phyloP scores from a whole-genome alignment of 2,797 vertebrate genomes.

The Tympanoctomys barrerae region DNA sequence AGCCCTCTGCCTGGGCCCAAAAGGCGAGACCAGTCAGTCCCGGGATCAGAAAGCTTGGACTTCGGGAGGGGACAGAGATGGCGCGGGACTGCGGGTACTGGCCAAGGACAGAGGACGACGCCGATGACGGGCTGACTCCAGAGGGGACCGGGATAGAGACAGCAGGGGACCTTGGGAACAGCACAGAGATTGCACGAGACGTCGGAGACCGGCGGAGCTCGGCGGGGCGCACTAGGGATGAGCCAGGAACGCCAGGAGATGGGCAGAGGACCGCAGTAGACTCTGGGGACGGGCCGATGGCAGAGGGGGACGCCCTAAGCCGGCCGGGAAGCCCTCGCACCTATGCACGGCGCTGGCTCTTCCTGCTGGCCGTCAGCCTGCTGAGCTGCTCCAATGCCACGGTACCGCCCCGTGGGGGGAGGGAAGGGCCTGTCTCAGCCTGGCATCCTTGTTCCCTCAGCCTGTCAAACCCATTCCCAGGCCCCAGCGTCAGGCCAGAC shows the following conservation, averaged over 20 bases:
- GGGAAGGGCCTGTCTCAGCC: not conserved
- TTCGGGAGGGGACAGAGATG: no score
- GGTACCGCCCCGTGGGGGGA: conserved; percentile 86
- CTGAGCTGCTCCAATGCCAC: conserved; percentile 94
- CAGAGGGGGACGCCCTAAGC: not conserved
- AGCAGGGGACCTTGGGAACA: not conserved
- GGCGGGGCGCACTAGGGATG: not conserved
- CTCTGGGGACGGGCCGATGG: not conserved
- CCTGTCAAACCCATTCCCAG: not conserved
- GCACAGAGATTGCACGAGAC: not conserved
- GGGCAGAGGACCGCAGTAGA: not conserved
- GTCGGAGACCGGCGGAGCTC: not conserved
- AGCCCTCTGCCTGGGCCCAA: no score
- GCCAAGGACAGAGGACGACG: not conserved
- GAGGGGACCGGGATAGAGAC: not conserved
- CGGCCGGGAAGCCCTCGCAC: conserved; percentile 78
- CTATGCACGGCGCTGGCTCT: conserved; percentile 93
- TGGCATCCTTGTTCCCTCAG: not conserved
- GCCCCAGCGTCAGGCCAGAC: not conserved
- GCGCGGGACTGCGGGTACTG: no score
- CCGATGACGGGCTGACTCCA: not conserved
- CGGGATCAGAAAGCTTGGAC: not conserved
- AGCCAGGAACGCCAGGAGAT: not conserved
- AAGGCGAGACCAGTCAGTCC: not conserved
- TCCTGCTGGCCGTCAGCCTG: conserved; percentile 91